Base-by-base conservation (phyloP, 2,797 vertebrate genomes). In the Hylomyscus alleni region DNA sequence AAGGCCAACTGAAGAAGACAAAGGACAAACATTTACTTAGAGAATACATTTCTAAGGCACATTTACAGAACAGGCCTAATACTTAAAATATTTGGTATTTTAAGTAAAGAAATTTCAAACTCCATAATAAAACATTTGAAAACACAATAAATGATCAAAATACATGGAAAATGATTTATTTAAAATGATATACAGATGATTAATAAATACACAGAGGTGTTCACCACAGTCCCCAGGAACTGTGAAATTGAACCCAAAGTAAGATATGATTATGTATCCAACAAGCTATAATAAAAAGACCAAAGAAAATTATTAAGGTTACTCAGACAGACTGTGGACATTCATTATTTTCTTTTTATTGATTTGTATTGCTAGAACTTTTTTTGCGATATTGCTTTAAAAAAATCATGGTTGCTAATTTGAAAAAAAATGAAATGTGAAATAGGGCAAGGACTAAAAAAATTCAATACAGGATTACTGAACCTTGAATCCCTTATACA, bases 361-460 rank as follows among this genome's bases (percentile, higher is more conserved):
- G 76, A 89, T 82, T 73, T 91, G 3, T 44, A 83, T 75, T 67
- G 75, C n/a, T 72, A 81, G 7, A 73, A 92, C 0, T 89, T 93
- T 87, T 44, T 7, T n/a, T 54, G 73, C 90, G 3, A 37, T 37
- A 56, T 37, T 87, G 26, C 44, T 87, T 93, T 37, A 4, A 69
- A 90, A 93, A 93, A 15, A 93, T 58, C 13, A 50, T 50, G 56
- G 15, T 86, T n/a, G 76, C 90, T 83, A 58, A 92, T 37, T 56
- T 92, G 75, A 56, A 89, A 95, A 95, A 93, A 31, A 95, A 91
- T 54, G 69, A 65, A 72, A 3, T 40, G 24, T 50, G 89, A 93
- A 91, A 90, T n/a, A 89, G 91, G 29, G 29, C 7, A 77, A 78
- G 77, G 73, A 47, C 69, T 82, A 9, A 20, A 72, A 72, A 72